Base-by-base conservation (phyloP, 2,888 invertebrate genomes). In the Caenorhabditis sp. region DNA sequence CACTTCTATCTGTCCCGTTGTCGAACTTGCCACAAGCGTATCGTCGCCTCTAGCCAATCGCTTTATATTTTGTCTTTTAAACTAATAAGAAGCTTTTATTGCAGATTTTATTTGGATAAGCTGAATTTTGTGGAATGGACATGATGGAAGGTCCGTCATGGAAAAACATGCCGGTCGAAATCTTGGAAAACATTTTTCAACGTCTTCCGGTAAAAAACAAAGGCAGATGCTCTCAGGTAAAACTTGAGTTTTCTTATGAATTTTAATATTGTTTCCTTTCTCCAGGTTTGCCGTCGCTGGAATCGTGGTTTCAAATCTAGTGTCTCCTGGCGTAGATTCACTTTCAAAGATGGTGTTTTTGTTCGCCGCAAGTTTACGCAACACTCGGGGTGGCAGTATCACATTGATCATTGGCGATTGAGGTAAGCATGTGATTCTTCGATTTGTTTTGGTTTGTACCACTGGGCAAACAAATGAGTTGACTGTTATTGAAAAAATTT, bases 331-430 rank as follows among this genome's bases (percentile, higher is more conserved):
- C 93, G 94, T 8, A 94, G 94, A 13, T 96, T 96, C 89, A 93
- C 94, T 0, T 93, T 96, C 53, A 94, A 94, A 82, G 96, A 96
- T 90, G 93, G 93, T 1, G 95, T 95, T 0, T 93, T 96, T 24
- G 95, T 95, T 0, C 94, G 95, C 71, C 93, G 95, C 26, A 94
- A 95, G 90, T 95, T 94, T 91, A 95, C 95, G 90, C 95, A 95
- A 88, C 95, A 95, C 91, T 95, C 95, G 62, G 96, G 96, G 20
- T 96, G 95, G 95, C 95, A 95, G 93, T 94, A 95, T 88, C 94
- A 95, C 89, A 92, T 96, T 87, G 95, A 95, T 92, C 95, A 95
- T 90, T 93, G 95, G 89, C 93, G 95, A 76, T 94, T 95, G 0
- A 72, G 69, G 85, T 85, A n/a, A 67, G 76, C 58, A 50, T 51